Percentiles rank a stretch among this genome's conserved stretches.
These are phyloP conservation scores for Stomorhina lunata DNA, from an alignment of 2,888 invertebrate species.

Conservation along the genomic window DNA sequence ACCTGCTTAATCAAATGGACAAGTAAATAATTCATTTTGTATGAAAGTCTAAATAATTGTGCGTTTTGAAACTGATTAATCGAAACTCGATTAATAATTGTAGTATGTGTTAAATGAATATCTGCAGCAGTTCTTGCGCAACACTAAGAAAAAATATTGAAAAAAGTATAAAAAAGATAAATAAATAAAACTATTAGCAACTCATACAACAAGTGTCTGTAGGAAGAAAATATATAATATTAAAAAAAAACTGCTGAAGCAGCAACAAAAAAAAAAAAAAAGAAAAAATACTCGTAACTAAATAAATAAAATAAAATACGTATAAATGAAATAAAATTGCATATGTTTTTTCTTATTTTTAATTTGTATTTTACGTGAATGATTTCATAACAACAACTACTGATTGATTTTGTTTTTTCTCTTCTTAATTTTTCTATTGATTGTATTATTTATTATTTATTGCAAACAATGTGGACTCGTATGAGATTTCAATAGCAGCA, in stretches of 20 bases:
- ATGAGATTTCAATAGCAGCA: too few relatives aligned
- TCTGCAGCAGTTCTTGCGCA: not conserved
- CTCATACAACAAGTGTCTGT: constrained; percentile 1
- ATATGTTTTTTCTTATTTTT: constrained; percentile 12
- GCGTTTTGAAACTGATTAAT: too few relatives aligned
- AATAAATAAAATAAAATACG: too few relatives aligned
- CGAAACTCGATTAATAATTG: not conserved
- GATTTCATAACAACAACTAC: constrained; percentile 6
- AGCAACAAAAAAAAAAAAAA: too few relatives aligned
- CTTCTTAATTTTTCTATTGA: not conserved
- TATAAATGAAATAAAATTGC: not conserved
- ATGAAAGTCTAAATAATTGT: too few relatives aligned
- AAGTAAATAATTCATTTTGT: too few relatives aligned
- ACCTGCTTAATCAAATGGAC: too few relatives aligned
- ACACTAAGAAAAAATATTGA: constrained; percentile 1
- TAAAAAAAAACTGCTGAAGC: not conserved
- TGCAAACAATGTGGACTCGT: not conserved
- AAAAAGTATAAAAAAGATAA: not conserved
- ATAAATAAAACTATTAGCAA: not conserved
- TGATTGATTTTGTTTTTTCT: constrained; percentile 4
- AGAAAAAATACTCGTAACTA: too few relatives aligned
- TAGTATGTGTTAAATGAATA: too few relatives aligned
- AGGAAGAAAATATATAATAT: not conserved
- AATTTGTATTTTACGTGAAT: constrained; percentile 22
- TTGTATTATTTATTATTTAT: not conserved